phyloP scores from a whole-genome alignment of 2,113 vertebrate species.

The Rafetus swinhoei region DNA sequence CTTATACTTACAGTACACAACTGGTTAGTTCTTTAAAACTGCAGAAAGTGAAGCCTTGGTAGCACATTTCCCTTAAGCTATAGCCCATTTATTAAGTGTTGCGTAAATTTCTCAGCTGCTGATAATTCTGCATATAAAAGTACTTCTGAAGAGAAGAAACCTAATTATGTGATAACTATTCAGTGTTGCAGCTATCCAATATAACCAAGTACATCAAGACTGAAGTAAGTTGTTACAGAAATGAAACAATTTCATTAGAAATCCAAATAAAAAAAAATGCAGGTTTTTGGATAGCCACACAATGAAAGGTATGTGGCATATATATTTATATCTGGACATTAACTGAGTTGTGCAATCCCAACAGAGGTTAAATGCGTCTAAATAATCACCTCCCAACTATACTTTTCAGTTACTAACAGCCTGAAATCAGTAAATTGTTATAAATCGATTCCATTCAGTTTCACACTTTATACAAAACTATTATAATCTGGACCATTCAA shows the following conservation, averaged over 20 bases:
- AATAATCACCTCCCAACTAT: neutral
- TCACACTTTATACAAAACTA: neutral
- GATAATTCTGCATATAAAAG: neutral
- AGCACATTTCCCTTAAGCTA: neutral
- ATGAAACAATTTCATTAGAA: neutral
- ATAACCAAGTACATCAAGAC: neutral
- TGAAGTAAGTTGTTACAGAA: neutral
- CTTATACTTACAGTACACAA: neutral
- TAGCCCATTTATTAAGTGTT: neutral
- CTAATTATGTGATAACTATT: neutral
- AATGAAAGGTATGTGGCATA: neutral
- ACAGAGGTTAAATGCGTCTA: neutral
- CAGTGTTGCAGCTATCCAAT: neutral
- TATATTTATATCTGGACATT: neutral
- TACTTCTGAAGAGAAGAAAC: neutral
- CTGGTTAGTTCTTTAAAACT: neutral
- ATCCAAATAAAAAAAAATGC: neutral
- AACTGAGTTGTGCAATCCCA: neutral
- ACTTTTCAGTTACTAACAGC: neutral
- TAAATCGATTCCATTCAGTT: neutral
- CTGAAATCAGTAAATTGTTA: neutral
- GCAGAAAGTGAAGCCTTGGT: neutral
- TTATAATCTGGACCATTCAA: neutral
- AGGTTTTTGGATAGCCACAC: neutral
- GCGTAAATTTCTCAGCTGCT: neutral